phyloP scores from a whole-genome alignment of 2,888 invertebrate genomes.

The Diachrysia chrysitis region DNA sequence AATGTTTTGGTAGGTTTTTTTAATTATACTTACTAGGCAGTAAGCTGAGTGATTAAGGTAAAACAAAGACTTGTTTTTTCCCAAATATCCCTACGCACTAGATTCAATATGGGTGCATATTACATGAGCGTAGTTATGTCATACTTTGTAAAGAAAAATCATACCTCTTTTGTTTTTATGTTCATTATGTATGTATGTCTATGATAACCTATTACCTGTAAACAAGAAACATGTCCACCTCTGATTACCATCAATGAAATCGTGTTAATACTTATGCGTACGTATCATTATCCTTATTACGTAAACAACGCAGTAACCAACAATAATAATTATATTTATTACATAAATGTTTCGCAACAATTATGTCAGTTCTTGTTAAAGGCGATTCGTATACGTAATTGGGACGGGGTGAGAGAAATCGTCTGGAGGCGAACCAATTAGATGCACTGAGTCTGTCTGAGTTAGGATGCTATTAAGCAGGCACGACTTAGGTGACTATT shows the following conservation, averaged over 20 bases:
- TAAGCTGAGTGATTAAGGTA: too few relatives aligned
- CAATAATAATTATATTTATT: neutral
- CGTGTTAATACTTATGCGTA: neutral
- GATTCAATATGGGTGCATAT: too few relatives aligned
- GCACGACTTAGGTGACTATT: constrained; percentile 55
- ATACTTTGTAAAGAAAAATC: neutral
- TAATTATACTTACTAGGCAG: too few relatives aligned
- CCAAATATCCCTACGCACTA: too few relatives aligned
- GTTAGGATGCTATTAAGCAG: constrained; percentile 54
- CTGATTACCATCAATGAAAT: neutral
- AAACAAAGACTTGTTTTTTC: too few relatives aligned
- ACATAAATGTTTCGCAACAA: neutral
- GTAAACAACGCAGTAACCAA: neutral
- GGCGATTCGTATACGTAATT: constrained; percentile 35
- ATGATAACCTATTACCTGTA: neutral
- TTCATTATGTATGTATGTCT: neutral
- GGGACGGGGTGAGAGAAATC: constrained; percentile 53
- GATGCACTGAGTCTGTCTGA: constrained; percentile 56
- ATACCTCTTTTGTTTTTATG: neutral
- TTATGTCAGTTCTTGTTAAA: neutral
- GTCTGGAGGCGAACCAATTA: constrained; percentile 65
- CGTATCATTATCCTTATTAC: constrained; percentile 1
- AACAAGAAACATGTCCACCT: neutral
- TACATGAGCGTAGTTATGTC: too few relatives aligned
- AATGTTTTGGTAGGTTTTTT: too few relatives aligned